A percentile compares a stretch with the other conserved stretches of the same genome.
Conservation (phyloP, 2,888 invertebrate genomes). For the Marasmarcha lunaedactyla region DNA sequence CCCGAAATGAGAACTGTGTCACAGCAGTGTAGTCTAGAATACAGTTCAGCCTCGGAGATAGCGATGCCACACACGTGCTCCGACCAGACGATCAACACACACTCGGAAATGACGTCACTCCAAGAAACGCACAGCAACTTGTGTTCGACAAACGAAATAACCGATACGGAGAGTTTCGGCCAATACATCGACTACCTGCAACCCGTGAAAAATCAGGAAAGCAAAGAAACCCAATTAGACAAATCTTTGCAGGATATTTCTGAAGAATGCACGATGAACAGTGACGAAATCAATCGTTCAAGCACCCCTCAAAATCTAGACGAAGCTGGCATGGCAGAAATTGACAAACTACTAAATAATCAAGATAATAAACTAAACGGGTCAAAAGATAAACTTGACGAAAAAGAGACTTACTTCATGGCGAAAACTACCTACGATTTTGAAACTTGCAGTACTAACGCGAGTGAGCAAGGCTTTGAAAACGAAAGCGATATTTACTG, state of each 20-base stretch:
- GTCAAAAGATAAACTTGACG: conserved; percentile 45
- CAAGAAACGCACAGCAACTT: conserved; percentile 62
- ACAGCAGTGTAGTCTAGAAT: conserved; percentile 78
- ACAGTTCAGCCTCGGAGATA: conserved; percentile 72
- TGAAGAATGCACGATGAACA: conserved; percentile 59
- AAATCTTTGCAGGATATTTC: conserved; percentile 59
- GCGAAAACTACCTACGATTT: conserved; percentile 56
- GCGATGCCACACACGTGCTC: conserved; percentile 65
- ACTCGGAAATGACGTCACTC: conserved; percentile 56
- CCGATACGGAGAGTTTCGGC: conserved; percentile 63
- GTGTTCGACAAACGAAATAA: conserved; percentile 62
- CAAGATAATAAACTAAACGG: conserved; percentile 23
- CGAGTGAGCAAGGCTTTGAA: conserved; percentile 59
- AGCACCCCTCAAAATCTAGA: conserved; percentile 38
- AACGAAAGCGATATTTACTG: conserved; percentile 74
- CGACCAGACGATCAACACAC: conserved; percentile 60
- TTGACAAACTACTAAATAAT: conserved; percentile 40
- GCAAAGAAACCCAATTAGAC: conserved; percentile 41
- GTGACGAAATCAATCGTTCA: conserved; percentile 45
- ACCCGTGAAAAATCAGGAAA: conserved; percentile 39
- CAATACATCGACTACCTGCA: conserved; percentile 61
- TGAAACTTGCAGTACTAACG: conserved; percentile 57
- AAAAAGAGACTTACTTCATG: conserved; percentile 50
- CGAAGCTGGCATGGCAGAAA: conserved; percentile 28
- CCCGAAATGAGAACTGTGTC: conserved; percentile 75